Evolutionary conservation across 2,797 vertebrate genomes (phyloP).

Genomic region (Intellagama lesueurii): DNA sequence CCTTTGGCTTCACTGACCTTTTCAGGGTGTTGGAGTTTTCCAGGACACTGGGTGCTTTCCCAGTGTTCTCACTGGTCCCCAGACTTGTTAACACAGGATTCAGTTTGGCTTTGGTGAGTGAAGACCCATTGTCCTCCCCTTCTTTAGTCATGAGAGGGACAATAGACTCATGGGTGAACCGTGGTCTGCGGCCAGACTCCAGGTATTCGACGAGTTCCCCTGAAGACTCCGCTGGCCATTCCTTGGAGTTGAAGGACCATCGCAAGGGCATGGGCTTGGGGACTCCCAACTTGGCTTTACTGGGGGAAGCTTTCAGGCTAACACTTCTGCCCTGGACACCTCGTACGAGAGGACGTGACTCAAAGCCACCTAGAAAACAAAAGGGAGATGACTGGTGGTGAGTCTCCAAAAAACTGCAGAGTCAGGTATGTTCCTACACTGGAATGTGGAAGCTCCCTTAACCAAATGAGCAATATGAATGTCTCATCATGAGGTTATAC

Average conservation of each 20-base stretch:
- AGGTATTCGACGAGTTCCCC: slow-evolving; percentile 89
- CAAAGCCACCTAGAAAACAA: slow-evolving; percentile 80
- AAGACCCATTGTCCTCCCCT: slow-evolving; percentile 36
- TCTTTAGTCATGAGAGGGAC: slow-evolving; percentile 76
- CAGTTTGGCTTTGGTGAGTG: slow-evolving; percentile 59
- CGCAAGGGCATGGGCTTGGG: slow-evolving; percentile 83
- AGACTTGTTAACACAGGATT: slow-evolving; percentile 65
- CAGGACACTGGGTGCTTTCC: slow-evolving; percentile 58
- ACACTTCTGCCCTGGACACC: slow-evolving; percentile 84
- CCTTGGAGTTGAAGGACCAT: slow-evolving; percentile 87
- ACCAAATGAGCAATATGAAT: neutral
- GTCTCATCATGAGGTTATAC: neutral
- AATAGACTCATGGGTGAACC: slow-evolving; percentile 86
- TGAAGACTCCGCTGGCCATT: slow-evolving; percentile 72
- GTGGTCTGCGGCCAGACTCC: slow-evolving; percentile 88
- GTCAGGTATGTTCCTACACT: neutral
- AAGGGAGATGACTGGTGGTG: neutral
- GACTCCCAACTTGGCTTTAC: slow-evolving; percentile 76
- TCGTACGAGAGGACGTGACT: slow-evolving; percentile 78
- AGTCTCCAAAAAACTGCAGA: neutral
- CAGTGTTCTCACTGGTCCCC: slow-evolving; percentile 69
- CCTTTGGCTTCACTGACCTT: slow-evolving; percentile 71
- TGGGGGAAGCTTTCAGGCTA: slow-evolving; percentile 83
- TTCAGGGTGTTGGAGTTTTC: slow-evolving; percentile 70
- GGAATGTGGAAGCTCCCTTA: neutral